These are phyloP conservation scores for Tryphoninae sp. DNA, from an alignment of 2,888 invertebrate species.

Conservation along the genomic window DNA sequence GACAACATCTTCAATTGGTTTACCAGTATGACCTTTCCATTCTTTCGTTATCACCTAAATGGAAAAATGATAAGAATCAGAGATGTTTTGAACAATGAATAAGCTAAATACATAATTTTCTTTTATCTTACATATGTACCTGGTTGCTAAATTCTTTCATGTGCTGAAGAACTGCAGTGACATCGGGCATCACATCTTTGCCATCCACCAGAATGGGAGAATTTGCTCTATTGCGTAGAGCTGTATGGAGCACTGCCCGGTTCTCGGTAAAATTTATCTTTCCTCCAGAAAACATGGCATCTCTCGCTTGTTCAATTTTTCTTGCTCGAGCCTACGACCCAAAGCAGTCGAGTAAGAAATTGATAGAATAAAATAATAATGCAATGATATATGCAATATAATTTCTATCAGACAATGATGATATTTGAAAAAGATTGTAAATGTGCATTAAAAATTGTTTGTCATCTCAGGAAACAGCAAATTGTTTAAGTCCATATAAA, in stretches of 20 bases:
- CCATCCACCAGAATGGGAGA: conserved; percentile 91
- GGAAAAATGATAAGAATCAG: conserved; percentile 30
- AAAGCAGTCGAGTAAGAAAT: conserved; percentile 55
- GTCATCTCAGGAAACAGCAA: conserved; percentile 13
- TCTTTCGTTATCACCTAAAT: conserved; percentile 76
- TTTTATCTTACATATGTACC: conserved; percentile 79
- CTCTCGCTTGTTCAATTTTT: conserved; percentile 91
- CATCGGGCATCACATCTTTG: conserved; percentile 95
- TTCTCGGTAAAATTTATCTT: conserved; percentile 99
- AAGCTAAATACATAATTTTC: conserved; percentile 1
- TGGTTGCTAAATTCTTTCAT: conserved; percentile 96
- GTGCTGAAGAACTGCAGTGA: conserved; percentile 94
- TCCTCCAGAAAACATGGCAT: conserved; percentile 96
- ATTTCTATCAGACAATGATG: no score
- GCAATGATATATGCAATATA: no score
- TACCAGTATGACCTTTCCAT: conserved; percentile 87
- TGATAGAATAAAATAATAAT: no score
- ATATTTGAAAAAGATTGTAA: conserved; percentile 32
- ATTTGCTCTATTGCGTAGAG: conserved; percentile 93
- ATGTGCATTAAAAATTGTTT: conserved; percentile 16
- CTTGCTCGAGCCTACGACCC: conserved; percentile 85
- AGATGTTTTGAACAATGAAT: conserved; percentile 25
- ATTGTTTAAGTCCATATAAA: neutral
- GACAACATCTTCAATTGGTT: conserved; percentile 97
- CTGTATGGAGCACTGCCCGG: conserved; percentile 96